Percentiles rank a stretch among this genome's conserved stretches.
These are phyloP conservation scores for Ophioninae sp. DNA, from an alignment of 2,888 invertebrate genomes.

Conservation along the genomic window DNA sequence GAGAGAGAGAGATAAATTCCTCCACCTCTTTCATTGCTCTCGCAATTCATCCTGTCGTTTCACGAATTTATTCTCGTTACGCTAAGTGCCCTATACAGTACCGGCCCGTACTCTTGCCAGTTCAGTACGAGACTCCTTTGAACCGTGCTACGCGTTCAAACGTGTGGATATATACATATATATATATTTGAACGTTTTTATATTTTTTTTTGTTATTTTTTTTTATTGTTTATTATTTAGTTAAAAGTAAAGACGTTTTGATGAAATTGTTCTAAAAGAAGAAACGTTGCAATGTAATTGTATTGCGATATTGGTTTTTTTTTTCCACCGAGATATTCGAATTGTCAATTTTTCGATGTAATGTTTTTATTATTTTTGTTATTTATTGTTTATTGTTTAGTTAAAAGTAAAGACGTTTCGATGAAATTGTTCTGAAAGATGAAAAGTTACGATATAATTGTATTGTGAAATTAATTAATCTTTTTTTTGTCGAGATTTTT, in stretches of 20 bases:
- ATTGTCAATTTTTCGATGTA: not conserved
- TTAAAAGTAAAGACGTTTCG: too few relatives aligned
- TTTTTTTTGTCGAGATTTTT: too few relatives aligned
- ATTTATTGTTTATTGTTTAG: too few relatives aligned
- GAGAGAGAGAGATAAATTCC: not conserved
- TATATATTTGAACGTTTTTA: not conserved
- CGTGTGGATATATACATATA: not conserved
- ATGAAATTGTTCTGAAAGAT: too few relatives aligned
- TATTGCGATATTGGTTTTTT: too few relatives aligned
- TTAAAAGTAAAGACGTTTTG: too few relatives aligned
- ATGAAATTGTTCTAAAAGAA: too few relatives aligned
- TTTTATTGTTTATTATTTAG: not conserved
- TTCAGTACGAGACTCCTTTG: slow-evolving; percentile 48
- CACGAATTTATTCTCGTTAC: slow-evolving; percentile 62
- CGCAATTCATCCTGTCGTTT: slow-evolving; percentile 46
- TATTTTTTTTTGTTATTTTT: not conserved
- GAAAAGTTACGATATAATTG: too few relatives aligned
- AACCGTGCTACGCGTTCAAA: slow-evolving; percentile 18
- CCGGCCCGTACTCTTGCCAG: not conserved
- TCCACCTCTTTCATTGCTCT: slow-evolving; percentile 25
- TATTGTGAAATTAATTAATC: too few relatives aligned
- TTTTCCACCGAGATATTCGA: too few relatives aligned
- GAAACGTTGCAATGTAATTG: too few relatives aligned
- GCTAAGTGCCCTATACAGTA: slow-evolving; percentile 56
- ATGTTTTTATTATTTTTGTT: not conserved